Conservation (phyloP, 1,140 invertebrate genomes). For the Samia ricini region DNA sequence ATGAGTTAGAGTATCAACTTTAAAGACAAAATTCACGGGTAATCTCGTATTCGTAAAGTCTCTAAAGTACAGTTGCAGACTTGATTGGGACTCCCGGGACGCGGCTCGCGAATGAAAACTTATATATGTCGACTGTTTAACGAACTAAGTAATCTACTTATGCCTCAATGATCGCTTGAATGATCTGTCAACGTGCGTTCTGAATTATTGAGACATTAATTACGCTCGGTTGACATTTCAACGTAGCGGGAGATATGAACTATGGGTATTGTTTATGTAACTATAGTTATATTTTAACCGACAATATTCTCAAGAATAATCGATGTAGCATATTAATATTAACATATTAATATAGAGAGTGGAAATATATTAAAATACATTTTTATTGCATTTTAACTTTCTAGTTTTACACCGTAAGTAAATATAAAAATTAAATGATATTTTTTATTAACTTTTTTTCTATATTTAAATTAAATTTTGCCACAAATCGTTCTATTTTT, state of each 20-base stretch:
- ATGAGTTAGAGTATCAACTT: conserved; percentile 37
- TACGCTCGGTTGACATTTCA: conserved; percentile 25
- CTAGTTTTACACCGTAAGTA: no score
- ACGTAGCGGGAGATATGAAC: conserved; percentile 26
- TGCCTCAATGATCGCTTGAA: conserved; percentile 27
- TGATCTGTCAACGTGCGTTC: conserved; percentile 23
- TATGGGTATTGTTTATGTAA: conserved; percentile 11
- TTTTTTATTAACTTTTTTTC: no score
- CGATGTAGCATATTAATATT: no score
- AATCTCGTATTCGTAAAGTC: conserved; percentile 34
- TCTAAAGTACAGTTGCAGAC: conserved; percentile 41
- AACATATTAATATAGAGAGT: no score
- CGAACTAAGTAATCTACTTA: conserved; percentile 29
- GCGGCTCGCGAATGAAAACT: conserved; percentile 21
- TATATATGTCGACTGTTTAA: conserved; percentile 27
- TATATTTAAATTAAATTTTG: no score
- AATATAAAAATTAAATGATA: no score
- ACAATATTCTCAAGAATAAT: no score
- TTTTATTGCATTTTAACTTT: no score
- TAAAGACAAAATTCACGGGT: conserved; percentile 22
- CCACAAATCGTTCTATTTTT: no score
- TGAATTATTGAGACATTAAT: conserved; percentile 36
- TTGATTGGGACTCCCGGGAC: conserved; percentile 35
- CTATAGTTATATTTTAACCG: not conserved
- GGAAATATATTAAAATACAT: no score